Evolutionary conservation across 2,797 vertebrate genomes (phyloP), one percentile per base, ranked within the genome.

Genomic region (Limosa lapponica): DNA sequence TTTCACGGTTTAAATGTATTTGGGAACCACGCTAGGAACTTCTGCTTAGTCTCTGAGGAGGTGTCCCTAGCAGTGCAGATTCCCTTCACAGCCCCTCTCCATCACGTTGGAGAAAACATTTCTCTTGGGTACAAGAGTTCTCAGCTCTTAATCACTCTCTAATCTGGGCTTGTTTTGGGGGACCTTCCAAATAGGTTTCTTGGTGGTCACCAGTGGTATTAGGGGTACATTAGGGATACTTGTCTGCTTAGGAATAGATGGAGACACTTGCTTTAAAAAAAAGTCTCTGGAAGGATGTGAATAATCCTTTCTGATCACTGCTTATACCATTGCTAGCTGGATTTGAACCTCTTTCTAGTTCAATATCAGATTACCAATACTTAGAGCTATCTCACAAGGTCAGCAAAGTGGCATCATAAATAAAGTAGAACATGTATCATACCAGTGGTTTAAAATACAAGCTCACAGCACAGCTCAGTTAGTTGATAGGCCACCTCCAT

Each of bases 401-500:
- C 82, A 73, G 43, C 11, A 36, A 62, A 87, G 43, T 54, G 72
- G 43, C 51, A 44, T 75, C 19, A 36, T 69, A 86, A 71, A 58
- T 62, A 75, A 83, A 84, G 44, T 73, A 81, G 85, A 66, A 87
- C 70, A 51, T n/a, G 17, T 41, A 11, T 90, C 30, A 32, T 75
- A 39, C 36, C 24, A 41, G 83, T 81, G 79, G 57, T 90, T 96
- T 96, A 89, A 95, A 96, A 89, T 39, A n/a, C 37, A 90, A 97
- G 70, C 72, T 77, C 87, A 30, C 82, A 89, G 85, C 66, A 87
- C 85, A 94, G 71, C 66, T 97, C 92, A 87, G 83, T 55, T 88
- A 84, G 92, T 18, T 77, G 83, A 85, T 81, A 87, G 34, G 69
- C 93, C 91, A 79, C 90, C 92, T 97, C 93, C 83, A 62, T 97